These are phyloP conservation scores for Macrotus californicus DNA, from an alignment of 2,113 vertebrate genomes.

Conservation along the genomic window DNA sequence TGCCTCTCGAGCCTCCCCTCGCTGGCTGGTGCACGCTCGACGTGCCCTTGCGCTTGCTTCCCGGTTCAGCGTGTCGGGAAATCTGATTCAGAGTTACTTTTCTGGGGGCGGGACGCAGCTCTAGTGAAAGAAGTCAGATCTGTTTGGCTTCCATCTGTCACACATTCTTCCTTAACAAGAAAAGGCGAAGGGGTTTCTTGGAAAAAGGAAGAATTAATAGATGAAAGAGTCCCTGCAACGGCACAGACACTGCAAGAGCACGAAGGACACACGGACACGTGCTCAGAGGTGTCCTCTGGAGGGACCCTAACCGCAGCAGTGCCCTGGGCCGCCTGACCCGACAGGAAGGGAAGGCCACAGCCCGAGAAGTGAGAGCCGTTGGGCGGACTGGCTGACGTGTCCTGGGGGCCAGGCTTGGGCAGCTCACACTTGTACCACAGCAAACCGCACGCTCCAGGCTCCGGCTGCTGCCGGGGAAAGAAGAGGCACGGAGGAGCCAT, in stretches of 20 bases:
- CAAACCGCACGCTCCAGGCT: rapidly evolving
- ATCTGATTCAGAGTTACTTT: not conserved
- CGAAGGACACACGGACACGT: not conserved
- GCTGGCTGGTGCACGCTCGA: rapidly evolving
- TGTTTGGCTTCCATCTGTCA: not conserved
- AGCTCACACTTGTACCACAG: too few relatives aligned
- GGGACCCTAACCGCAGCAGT: rapidly evolving
- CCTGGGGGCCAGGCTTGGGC: too few relatives aligned
- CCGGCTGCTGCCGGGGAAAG: rapidly evolving
- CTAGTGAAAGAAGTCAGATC: not conserved
- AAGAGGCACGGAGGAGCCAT: rapidly evolving
- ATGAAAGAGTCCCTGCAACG: too few relatives aligned
- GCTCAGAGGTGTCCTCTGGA: rapidly evolving
- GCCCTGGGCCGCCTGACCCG: rapidly evolving
- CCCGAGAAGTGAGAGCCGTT: rapidly evolving
- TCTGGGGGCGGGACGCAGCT: not conserved
- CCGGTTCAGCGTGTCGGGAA: not conserved
- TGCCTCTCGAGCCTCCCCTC: too few relatives aligned
- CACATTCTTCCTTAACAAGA: not conserved
- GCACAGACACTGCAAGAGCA: not conserved
- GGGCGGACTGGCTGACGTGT: rapidly evolving
- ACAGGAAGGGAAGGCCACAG: rapidly evolving
- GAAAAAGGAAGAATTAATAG: not conserved
- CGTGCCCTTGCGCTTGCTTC: too few relatives aligned
- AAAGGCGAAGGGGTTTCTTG: not conserved